Percentiles rank a stretch among this genome's conserved stretches.
phyloP scores from a whole-genome alignment of 1,140 invertebrate species.

The Pogonus chalceus region DNA sequence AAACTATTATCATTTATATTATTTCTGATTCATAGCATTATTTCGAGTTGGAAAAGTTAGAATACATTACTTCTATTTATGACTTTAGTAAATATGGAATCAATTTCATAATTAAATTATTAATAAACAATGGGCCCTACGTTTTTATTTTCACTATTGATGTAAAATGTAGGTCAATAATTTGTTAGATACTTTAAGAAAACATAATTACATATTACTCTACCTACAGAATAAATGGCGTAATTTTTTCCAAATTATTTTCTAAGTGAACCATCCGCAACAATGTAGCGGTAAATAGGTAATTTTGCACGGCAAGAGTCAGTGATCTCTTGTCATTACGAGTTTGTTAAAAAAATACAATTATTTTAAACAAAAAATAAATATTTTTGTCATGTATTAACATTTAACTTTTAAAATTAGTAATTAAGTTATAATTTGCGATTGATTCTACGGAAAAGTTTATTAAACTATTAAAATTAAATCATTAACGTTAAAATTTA shows the following conservation, averaged over 20 bases:
- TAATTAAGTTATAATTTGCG: neutral
- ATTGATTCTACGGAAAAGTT: neutral
- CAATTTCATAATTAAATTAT: no score
- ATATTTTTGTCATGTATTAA: neutral
- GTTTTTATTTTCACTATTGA: neutral
- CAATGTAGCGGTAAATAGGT: neutral
- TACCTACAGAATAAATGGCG: neutral
- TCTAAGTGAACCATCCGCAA: neutral
- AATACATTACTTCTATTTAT: no score
- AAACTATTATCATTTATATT: no score
- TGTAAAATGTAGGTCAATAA: neutral
- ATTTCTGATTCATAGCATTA: no score
- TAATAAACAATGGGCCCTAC: no score
- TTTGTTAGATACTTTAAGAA: neutral
- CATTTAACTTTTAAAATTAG: neutral
- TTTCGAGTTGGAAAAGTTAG: no score
- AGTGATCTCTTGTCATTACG: neutral
- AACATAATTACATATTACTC: neutral
- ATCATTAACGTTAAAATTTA: neutral
- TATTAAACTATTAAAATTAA: neutral
- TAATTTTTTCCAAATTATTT: neutral
- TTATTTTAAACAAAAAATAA: neutral
- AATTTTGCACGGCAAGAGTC: slow-evolving; percentile 1
- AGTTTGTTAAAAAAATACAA: neutral
- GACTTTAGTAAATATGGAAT: neutral